Conservation (phyloP, 2,888 invertebrate species). For the Apamea sordens region DNA sequence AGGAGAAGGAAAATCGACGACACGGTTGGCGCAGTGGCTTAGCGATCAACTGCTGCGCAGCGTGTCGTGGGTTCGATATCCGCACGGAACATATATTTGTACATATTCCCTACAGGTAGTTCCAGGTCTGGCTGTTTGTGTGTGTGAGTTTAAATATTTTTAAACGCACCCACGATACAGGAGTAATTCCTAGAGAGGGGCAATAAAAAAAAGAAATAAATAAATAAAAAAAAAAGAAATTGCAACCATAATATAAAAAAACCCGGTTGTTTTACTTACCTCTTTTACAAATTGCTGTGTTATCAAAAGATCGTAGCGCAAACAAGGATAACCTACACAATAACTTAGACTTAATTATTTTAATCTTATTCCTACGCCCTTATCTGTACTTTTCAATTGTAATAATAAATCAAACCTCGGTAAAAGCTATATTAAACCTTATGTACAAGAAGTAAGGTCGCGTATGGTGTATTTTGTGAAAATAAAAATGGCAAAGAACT, state of each 20-base stretch:
- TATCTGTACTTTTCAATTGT: neutral
- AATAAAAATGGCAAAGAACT: conserved; percentile 1
- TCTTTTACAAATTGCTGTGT: neutral
- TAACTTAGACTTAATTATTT: conserved; percentile 1
- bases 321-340: conserved; percentile 25
- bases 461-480: neutral
- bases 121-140: too few species aligned
- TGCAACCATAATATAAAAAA: neutral
- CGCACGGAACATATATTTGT: too few species aligned
- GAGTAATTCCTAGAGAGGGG: too few species aligned
- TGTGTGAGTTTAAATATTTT: too few species aligned
- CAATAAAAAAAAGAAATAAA: too few species aligned
- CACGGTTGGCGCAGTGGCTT: too few species aligned
- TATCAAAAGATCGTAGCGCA: conserved; percentile 9
- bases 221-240: neutral
- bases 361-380: neutral
- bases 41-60: too few species aligned
- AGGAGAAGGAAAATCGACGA: too few species aligned
- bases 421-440: conserved; percentile 2
- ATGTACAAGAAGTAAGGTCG: neutral
- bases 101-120: too few species aligned
- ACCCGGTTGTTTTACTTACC: too few species aligned
- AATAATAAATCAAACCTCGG: neutral
- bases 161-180: too few species aligned
- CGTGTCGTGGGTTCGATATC: too few species aligned